Evolutionary conservation across 2,888 invertebrate genomes (phyloP).

Genomic region (Drosophila kuntzei): DNA sequence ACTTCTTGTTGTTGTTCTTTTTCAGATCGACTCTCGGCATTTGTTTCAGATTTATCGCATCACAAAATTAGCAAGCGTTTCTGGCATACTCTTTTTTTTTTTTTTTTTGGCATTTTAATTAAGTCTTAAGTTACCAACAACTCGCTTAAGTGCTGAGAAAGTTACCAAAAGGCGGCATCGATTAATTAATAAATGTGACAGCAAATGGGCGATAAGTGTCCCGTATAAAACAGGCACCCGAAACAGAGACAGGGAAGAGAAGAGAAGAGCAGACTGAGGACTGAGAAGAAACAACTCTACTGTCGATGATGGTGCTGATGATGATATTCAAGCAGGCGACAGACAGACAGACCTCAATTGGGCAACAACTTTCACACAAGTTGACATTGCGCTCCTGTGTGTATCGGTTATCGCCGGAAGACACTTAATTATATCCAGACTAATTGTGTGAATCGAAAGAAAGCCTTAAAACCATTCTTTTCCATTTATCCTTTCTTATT

Average conservation of each 20-base stretch:
- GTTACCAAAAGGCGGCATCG: constrained; percentile 62
- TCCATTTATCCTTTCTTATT: neutral
- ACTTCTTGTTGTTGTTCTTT: constrained; percentile 7
- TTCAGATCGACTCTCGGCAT: constrained; percentile 29
- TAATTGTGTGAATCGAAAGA: constrained; percentile 28
- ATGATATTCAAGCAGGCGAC: constrained; percentile 27
- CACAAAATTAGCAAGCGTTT: constrained; percentile 59
- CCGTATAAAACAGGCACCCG: constrained; percentile 14
- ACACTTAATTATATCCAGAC: constrained; percentile 35
- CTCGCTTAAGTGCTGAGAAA: constrained; percentile 69
- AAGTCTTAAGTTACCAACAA: constrained; percentile 75
- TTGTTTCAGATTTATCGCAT: constrained; percentile 77
- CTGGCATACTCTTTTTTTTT: constrained; percentile 8
- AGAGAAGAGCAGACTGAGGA: neutral
- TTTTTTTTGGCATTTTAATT: constrained; percentile 61
- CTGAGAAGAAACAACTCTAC: constrained; percentile 6
- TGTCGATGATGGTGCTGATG: constrained; percentile 6
- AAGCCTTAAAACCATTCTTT: constrained; percentile 17
- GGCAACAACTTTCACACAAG: constrained; percentile 49
- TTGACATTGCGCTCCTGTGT: constrained; percentile 39
- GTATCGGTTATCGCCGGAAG: constrained; percentile 41
- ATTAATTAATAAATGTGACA: constrained; percentile 81
- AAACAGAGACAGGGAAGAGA: neutral
- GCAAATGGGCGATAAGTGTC: constrained; percentile 77
- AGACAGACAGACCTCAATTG: constrained; percentile 13